Evolutionary conservation across 2,113 vertebrate genomes (phyloP).

Genomic region (Mus spicilegus): DNA sequence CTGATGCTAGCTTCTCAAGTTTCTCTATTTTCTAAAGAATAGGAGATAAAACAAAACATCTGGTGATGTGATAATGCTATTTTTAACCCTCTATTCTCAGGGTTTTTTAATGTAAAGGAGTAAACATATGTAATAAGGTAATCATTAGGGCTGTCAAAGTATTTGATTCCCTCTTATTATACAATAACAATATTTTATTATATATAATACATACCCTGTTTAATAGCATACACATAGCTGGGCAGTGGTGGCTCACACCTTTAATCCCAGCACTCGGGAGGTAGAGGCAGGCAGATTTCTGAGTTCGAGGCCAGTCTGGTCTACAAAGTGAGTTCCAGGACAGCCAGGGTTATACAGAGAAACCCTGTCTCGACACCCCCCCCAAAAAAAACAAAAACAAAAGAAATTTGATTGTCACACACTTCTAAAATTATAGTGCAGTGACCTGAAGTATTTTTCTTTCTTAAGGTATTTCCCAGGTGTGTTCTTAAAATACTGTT

Average conservation of each 20-base stretch:
- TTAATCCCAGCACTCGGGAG: too few relatives aligned
- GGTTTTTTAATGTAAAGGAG: neutral
- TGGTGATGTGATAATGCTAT: neutral
- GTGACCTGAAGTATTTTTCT: neutral
- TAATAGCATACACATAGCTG: neutral
- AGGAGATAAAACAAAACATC: neutral
- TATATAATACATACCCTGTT: neutral
- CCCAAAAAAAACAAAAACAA: too few relatives aligned
- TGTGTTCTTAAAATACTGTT: neutral
- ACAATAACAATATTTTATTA: neutral
- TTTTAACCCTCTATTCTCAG: neutral
- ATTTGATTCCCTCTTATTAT: neutral
- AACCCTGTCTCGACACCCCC: too few relatives aligned
- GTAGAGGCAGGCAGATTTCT: too few relatives aligned
- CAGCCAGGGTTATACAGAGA: too few relatives aligned
- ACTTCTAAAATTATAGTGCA: constrained; percentile 3
- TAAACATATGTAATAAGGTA: neutral
- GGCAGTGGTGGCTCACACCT: too few relatives aligned
- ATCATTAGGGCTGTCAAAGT: neutral
- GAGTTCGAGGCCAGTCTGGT: too few relatives aligned
- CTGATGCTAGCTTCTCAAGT: neutral
- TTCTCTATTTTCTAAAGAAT: neutral
- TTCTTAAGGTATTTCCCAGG: neutral
- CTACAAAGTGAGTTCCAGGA: too few relatives aligned
- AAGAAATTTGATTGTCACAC: neutral